Conservation (phyloP, 2,888 invertebrate genomes). For the Chloromyia formosa region DNA sequence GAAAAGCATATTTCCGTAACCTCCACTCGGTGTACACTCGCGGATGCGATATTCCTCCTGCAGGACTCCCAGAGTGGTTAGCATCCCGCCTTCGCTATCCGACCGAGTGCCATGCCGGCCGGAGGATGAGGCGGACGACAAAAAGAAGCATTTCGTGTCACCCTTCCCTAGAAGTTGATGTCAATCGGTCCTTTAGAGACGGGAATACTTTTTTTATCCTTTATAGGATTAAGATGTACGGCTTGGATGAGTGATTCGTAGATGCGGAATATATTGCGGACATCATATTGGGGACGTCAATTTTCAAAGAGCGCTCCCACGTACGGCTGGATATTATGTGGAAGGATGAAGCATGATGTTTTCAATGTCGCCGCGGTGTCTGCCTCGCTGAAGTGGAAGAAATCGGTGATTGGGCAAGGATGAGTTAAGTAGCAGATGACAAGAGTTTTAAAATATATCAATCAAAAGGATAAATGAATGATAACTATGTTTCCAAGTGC, state of each 20-base stretch:
- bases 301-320: not conserved
- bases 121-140: not conserved
- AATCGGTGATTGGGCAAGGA: not conserved
- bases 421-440: no score
- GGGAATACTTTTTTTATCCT: not conserved
- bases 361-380: not conserved
- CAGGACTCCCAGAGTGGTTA: not conserved
- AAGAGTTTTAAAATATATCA: no score
- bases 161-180: constrained; percentile 12
- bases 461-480: no score
- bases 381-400: not conserved
- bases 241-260: constrained; percentile 15
- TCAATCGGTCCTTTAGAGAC: constrained; percentile 9
- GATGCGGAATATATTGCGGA: not conserved
- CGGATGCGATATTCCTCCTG: no score
- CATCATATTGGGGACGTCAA: not conserved
- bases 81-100: not conserved
- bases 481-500: no score
- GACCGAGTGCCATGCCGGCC: not conserved
- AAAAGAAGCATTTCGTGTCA: constrained; percentile 3
- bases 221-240: constrained; percentile 14
- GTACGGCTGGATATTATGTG: not conserved
- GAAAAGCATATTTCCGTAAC: no score
- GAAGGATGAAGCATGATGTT: not conserved
- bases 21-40: not conserved